Percentiles rank a stretch among this genome's conserved stretches.
Conservation (phyloP, 2,888 invertebrate genomes). For the Cantharis flavilabris region DNA sequence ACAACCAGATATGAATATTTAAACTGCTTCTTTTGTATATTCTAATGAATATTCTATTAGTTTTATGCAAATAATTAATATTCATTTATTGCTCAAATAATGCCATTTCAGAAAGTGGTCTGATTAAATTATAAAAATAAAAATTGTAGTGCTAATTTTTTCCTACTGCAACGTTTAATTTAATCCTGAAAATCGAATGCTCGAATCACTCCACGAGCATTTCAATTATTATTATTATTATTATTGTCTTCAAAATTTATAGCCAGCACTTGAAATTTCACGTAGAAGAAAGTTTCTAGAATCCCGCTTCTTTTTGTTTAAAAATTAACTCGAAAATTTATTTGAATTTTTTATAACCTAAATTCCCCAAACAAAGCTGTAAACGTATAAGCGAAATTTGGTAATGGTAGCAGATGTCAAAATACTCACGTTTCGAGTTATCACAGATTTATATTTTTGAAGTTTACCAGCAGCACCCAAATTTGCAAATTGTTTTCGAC, state of each 20-base stretch:
- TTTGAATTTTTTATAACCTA: background rate
- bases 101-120: background rate
- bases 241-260: background rate
- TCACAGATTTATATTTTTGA: background rate
- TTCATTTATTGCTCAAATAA: constrained; percentile 1
- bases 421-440: background rate
- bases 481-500: background rate
- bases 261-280: background rate
- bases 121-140: background rate
- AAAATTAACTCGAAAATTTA: background rate
- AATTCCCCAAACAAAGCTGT: background rate
- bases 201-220: background rate
- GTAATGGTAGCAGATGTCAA: background rate
- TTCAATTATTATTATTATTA: background rate
- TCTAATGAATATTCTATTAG: constrained; percentile 9
- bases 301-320: background rate
- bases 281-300: background rate
- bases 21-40: constrained; percentile 4
- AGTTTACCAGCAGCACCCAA: background rate
- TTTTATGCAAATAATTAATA: constrained; percentile 6
- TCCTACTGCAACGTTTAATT: background rate
- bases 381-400: background rate
- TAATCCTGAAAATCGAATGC: background rate
- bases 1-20: constrained; percentile 6
- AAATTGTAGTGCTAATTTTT: background rate